Evolutionary conservation across 2,888 invertebrate species (phyloP), one percentile per base, ranked within the genome.

Genomic region (Morpho deidamia): DNA sequence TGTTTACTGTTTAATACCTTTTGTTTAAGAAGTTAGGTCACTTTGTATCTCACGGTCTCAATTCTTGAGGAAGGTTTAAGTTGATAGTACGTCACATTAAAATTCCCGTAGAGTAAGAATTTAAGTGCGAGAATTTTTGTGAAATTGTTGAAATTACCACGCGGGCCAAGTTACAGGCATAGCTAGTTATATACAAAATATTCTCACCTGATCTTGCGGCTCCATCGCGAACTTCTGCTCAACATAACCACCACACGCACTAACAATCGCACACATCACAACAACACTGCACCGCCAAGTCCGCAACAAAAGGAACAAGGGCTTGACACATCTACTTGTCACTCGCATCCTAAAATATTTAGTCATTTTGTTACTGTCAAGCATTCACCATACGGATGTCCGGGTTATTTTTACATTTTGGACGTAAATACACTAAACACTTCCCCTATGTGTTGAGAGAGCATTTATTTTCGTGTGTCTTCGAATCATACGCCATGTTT

Each of bases 171-270:
- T n/a, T n/a, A n/a, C n/a, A n/a, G n/a, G n/a, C n/a, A 8, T 34
- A 34, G 34, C 34, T 34, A 34, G 34, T 7, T 34, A 34, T 38
- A 7, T 14, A 9, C 7, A 23, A 37, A 23, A 23, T 23, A 14
- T n/a, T 40, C 56, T 56, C 39, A 59, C 59, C 56, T 59, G 59
- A 69, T 86, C 86, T 58, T 86, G 86, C 0, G 58, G 58, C 49
- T 58, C 58, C 58, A 58, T 58, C 35, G 58, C 58, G 40, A 58
- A 58, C 11, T 52, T 93, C 86, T 98, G 98, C 71, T 93, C 93
- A 58, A 80, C 78, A 67, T 74, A 74, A 68, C 88, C 74, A 59
- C 71, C 73, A 67, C 82, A 72, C 74, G 85, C 71, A 81, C 78
- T 65, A 71, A 81, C 63, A 64, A 59, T 60, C 61, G 61, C 59